Percentiles rank a stretch among this genome's conserved stretches.
These are phyloP conservation scores for Marmota flaviventris DNA, from an alignment of 2,113 vertebrate species.

Conservation along the genomic window DNA sequence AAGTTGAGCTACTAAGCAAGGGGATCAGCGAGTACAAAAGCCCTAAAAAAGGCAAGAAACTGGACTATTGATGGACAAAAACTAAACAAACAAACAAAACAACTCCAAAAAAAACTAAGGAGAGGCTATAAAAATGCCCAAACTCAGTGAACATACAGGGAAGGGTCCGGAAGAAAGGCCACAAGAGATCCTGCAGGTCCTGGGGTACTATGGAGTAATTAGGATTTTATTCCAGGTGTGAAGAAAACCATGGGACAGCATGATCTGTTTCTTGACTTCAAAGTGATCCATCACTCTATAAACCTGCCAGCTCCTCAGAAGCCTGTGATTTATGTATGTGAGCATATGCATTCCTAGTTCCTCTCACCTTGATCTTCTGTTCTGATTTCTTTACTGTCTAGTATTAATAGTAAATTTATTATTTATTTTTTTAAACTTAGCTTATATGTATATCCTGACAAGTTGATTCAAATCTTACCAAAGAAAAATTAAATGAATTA, in stretches of 20 bases:
- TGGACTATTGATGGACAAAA: too few species aligned
- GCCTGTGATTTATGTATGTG: not conserved
- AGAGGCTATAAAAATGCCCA: not conserved
- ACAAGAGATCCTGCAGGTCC: rapidly evolving
- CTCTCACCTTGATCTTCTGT: not conserved
- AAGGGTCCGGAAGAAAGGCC: not conserved
- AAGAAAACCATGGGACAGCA: not conserved
- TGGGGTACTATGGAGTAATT: not conserved
- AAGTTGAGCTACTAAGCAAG: not conserved
- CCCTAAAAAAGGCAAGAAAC: not conserved
- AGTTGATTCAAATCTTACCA: not conserved
- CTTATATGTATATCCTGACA: not conserved
- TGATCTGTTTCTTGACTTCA: not conserved
- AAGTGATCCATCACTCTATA: not conserved
- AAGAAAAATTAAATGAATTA: not conserved
- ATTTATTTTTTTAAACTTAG: not conserved
- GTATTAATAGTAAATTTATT: not conserved
- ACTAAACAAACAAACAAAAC: not conserved
- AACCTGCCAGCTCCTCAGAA: not conserved
- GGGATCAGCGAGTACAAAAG: not conserved
- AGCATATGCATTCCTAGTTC: not conserved
- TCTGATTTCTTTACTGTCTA: not conserved
- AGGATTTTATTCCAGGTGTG: not conserved
- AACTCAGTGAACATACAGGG: not conserved
- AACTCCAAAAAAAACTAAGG: not conserved